phyloP scores from a whole-genome alignment of 2,888 invertebrate genomes.

The Agrochola lychnidis region DNA sequence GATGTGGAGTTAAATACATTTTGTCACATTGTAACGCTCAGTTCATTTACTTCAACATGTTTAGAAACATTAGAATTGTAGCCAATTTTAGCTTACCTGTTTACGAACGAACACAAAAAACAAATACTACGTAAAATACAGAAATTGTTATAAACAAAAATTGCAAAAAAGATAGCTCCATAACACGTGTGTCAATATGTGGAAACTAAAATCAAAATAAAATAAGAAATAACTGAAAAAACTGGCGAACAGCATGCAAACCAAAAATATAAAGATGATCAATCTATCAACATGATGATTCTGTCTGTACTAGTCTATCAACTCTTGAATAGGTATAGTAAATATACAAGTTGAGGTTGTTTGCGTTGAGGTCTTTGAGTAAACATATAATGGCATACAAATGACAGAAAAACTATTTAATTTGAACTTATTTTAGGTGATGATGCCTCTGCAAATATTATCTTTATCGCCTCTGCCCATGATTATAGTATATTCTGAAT shows the following conservation, averaged over 20 bases:
- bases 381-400: slow-evolving; percentile 41
- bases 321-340: slow-evolving; percentile 35
- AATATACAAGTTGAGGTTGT: slow-evolving; percentile 16
- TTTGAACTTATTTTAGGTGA: slow-evolving; percentile 9
- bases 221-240: slow-evolving; percentile 32
- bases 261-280: slow-evolving; percentile 52
- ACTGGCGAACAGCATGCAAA: slow-evolving; percentile 55
- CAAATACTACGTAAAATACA: slow-evolving; percentile 9
- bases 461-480: not conserved
- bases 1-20: slow-evolving; percentile 37
- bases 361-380: not conserved
- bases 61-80: slow-evolving; percentile 11
- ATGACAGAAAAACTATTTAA: slow-evolving; percentile 24
- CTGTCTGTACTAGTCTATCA: slow-evolving; percentile 34
- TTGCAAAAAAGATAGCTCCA: slow-evolving; percentile 31
- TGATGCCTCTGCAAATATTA: slow-evolving; percentile 14
- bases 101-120: slow-evolving; percentile 25
- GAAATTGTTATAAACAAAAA: slow-evolving; percentile 4
- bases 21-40: slow-evolving; percentile 45
- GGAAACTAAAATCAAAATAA: slow-evolving; percentile 22
- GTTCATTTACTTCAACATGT: slow-evolving; percentile 14
- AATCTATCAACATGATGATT: slow-evolving; percentile 38
- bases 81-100: slow-evolving; percentile 32
- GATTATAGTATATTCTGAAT: not conserved
- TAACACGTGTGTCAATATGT: slow-evolving; percentile 39